Evolutionary conservation across 2,888 invertebrate species (phyloP), one percentile per base, ranked within the genome.

Genomic region (Drosophila picticornis): DNA sequence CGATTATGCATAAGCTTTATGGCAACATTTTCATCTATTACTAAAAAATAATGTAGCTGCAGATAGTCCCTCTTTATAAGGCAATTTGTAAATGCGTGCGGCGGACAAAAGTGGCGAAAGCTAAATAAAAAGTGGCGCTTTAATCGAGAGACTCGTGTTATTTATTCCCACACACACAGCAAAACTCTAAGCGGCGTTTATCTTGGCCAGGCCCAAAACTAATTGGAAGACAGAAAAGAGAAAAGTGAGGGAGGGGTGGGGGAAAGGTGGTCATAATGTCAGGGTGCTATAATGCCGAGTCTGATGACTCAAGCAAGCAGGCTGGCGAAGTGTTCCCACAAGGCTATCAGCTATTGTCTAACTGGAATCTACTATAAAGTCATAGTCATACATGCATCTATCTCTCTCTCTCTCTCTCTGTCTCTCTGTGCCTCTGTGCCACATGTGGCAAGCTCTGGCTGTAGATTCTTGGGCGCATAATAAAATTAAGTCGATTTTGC

Each of bases 321-420:
- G 55, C 51, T 64, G 19, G 36, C 56, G 13, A 38, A 38, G 38
- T 56, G 68, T 60, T 56, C 72, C 34, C 71, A 72, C 59, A 84
- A 79, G 85, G 80, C 84, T 77, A 81, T 88, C 83, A 65, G 72
- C 61, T 76, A 69, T 89, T 84, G 84, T 86, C 89, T 81, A 88
- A 89, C 83, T 83, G 61, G 70, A 77, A 90, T 88, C 88, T 88
- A 31, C 29, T n/a, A 86, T 76, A 81, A 76, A 72, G 61, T 22
- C 50, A 40, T n/a, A 51, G 43, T 22, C 51, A 51, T 29, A 51
- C 51, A 13, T 19, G 46, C 46, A 46, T 34, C 31, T 31, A 5
- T 29, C 5, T 29, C 29, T 29, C 29, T 29, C 34, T 34, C 27
- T 16, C n/a, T 51, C n/a, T n/a, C 51, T 31, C 2, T 51, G 3